Evolutionary conservation across 2,113 vertebrate species (phyloP), one percentile per base, ranked within the genome.

Genomic region (Fregetta grallaria): DNA sequence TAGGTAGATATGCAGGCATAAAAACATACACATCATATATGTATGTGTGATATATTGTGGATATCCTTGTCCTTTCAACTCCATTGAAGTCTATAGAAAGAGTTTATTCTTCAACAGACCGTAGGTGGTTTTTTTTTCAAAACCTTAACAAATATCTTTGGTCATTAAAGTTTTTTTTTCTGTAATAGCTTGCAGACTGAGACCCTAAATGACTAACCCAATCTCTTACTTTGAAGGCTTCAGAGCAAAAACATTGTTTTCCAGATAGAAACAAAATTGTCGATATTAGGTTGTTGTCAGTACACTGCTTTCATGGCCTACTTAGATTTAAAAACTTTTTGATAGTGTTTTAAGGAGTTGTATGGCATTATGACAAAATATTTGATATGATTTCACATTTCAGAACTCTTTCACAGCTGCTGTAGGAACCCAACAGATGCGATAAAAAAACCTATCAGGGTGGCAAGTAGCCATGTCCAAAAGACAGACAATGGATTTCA

Each of bases 31-130:
- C 20, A 7, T 38, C 11, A 10, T 11, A 7, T 38, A 15, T 4
- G 6, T 38, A 0, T 9, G 9, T 25, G 36, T 27, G 67, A 21
- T 20, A 29, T 1, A 34, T 3, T 44, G 3, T 7, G 34, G 11
- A 23, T 27, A 15, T 15, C 23, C 13, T 72, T 82, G 47, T 76
- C 50, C 38, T 53, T 82, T 27, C 75, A 61, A 6, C 45, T 49
- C 67, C 34, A 3, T 13, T 8, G 3, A 76, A 72, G 30, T 40
- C 65, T 78, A 14, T 2, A 47, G 38, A 36, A 49, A 42, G 59
- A 12, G 8, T 42, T 19, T 44, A 7, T 70, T 49, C 40, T 92
- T 68, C 71, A 21, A 34, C 26, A 71, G 18, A 6, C 21, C 23
- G 34, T 19, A 61, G 42, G 38, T 38, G 42, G 38, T 38, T 2